Base-by-base conservation (phyloP, 2,797 vertebrate genomes). In the Amblyraja radiata region DNA sequence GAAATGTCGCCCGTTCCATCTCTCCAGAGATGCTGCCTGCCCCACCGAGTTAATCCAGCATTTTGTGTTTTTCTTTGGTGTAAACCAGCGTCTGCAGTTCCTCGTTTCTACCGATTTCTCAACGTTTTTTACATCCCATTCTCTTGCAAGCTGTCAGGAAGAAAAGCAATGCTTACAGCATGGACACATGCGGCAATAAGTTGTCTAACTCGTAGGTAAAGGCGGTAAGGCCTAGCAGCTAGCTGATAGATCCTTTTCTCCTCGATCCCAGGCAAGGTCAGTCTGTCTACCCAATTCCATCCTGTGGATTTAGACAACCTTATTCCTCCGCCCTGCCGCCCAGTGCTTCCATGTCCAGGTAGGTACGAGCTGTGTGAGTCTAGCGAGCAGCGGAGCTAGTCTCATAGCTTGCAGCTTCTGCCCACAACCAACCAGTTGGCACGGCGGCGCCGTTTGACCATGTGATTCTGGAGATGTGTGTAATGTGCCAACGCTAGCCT, bases 291-390 rank as follows among this genome's bases (percentile, higher is more conserved):
- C 97, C 98, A 95, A 96, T 99, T 96, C 97, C 98, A 96, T 97
- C 98, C 96, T 99, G 98, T 97, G 98, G 98, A 97, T 99, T 98
- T 98, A 98, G 98, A 95, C 99, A 98, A 97, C 94, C 98, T 95
- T 99, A 98, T 95, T 95, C 97, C 94, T 97, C 98, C 94, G 97
- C 97, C 95, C 97, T 98, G 93, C 95, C 98, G 96, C 95, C 97
- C 96, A 97, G 98, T 97, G 96, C 99, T 94, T 97, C 99, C 96
- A 99, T 98, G 96, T 96, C 98, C 97, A 99, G 99, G 99, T 99
- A 98, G 96, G 97, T 98, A 97, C 95, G 95, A 94, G 94, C 95
- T 94, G 94, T 94, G 95, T 94, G 94, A 94, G 95, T 93, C 94
- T 68, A 79, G 95, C 94, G 94, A 94, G 94, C 93, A 65, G 94